Base-by-base conservation (phyloP, 2,888 invertebrate genomes). In the Mimachlamys varia region DNA sequence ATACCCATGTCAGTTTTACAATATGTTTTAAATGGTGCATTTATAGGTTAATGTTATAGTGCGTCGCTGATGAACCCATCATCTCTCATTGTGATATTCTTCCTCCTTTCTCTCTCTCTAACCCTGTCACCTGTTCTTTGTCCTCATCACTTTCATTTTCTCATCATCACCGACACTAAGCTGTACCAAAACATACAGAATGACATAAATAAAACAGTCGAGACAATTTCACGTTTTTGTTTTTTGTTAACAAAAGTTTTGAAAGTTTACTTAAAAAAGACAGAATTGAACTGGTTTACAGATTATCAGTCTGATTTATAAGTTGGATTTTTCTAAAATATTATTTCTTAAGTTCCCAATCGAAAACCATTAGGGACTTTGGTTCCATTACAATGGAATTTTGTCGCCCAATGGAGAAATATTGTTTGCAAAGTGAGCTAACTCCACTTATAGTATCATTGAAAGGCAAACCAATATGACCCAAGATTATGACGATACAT, bases 171-270 rank as follows among this genome's bases (percentile, higher is more conserved):
- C 13, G 76, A 76, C 27, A 33, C 33, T 76, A 76, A 76, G 76
- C 76, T 76, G 76, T 76, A 76, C 76, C 76, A 76, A 76, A 33
- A 76, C 76, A 76, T 76, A 76, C 76, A 76, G 76, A 76, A 76
- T 33, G 33, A 76, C 76, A 76, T 76, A 33, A 76, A 76, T 76
- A 76, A 76, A 76, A 76, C 76, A 22, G 76, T 76, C 76, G 12
- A 76, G 27, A 76, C 76, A 76, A 12, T 76, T 19, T 62, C 15
- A 33, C 53, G 19, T 17, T 33, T 13, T 76, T 76, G 76, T 76
- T 15, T 76, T 7, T 76, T 33, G 33, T 76, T 1, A 15, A 33
- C 19, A 53, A 44, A 44, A 44, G 44, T 3, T 44, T 44, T 44
- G 44, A 44, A 44, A 44, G 44, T 44, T 5, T 44, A 44, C 44